Conservation (phyloP, 1,140 invertebrate genomes). For the Goniozus legneri region DNA sequence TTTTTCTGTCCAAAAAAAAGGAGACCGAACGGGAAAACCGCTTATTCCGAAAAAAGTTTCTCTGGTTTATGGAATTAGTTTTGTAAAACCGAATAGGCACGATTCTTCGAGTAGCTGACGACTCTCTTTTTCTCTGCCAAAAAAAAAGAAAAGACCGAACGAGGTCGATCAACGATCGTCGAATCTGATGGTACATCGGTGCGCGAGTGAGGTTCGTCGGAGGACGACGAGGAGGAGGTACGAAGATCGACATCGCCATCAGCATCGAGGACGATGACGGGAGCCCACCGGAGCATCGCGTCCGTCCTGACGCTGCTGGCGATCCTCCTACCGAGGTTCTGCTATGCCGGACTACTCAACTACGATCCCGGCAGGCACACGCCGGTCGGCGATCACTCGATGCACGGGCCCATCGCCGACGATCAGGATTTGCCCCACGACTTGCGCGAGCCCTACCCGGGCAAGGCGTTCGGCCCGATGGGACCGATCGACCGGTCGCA, state of each 20-base stretch:
- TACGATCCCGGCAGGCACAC: conserved; percentile 1
- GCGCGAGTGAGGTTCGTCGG: conserved; percentile 17
- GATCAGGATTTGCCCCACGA: conserved; percentile 28
- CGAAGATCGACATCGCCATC: conserved; percentile 10
- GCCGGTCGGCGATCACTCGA: conserved; percentile 13
- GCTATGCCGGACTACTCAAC: not conserved
- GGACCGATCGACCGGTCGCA: conserved; percentile 29
- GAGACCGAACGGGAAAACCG: too few species aligned
- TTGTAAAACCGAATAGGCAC: too few species aligned
- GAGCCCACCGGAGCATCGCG: conserved; percentile 11
- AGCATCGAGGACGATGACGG: conserved; percentile 11
- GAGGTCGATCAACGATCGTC: too few species aligned
- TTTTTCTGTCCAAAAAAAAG: too few species aligned
- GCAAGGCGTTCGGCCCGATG: conserved; percentile 46
- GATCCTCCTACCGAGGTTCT: conserved; percentile 8
- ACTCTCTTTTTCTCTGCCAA: too few species aligned
- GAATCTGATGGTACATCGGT: conserved; percentile 30
- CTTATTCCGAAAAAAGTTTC: too few species aligned
- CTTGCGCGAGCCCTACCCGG: conserved; percentile 35
- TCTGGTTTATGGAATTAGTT: too few species aligned
- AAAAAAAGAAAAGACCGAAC: too few species aligned
- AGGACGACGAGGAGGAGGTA: conserved; percentile 15
- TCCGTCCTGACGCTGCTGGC: conserved; percentile 11
- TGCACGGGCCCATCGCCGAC: conserved; percentile 30
- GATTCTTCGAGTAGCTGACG: too few species aligned